Conservation (phyloP, 2,797 vertebrate species). For the Lacerta bilineata region DNA sequence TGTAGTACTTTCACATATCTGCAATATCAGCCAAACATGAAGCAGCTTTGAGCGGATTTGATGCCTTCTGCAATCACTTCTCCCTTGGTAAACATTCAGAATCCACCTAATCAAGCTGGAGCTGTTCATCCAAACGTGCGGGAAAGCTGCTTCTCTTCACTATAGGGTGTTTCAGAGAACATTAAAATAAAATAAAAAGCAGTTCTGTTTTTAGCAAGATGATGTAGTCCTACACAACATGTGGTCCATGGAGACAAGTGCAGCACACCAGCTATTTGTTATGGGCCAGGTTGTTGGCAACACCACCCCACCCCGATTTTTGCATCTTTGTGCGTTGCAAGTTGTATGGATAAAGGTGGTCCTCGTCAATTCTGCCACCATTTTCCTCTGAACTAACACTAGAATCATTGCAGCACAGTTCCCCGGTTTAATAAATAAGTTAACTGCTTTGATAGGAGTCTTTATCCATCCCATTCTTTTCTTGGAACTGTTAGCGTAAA, state of each 20-base stretch:
- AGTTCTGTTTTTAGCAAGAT: not conserved
- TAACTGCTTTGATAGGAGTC: constrained; percentile 27
- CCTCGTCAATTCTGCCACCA: not conserved
- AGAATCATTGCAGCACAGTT: constrained; percentile 15
- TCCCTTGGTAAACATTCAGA: not conserved
- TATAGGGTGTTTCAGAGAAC: not conserved
- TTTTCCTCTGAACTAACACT: constrained; percentile 33
- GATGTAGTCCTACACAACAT: not conserved
- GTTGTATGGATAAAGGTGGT: not conserved
- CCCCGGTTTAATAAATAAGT: not conserved
- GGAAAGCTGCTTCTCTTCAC: not conserved
- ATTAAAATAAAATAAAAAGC: not conserved
- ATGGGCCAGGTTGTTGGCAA: not conserved
- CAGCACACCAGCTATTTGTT: not conserved
- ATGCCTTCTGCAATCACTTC: constrained; percentile 5
- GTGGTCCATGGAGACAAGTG: not conserved
- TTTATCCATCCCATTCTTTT: constrained; percentile 20
- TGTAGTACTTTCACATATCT: constrained; percentile 23
- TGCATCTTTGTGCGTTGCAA: not conserved
- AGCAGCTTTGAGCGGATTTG: not conserved
- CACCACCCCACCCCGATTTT: too few species aligned
- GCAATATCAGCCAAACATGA: constrained; percentile 22
- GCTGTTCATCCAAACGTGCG: not conserved
- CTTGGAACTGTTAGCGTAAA: constrained; percentile 6
- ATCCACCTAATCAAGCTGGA: not conserved